A percentile compares a stretch with the other conserved stretches of the same genome.
phyloP scores from a whole-genome alignment of 2,797 vertebrate species.

The Apodemus agrarius region DNA sequence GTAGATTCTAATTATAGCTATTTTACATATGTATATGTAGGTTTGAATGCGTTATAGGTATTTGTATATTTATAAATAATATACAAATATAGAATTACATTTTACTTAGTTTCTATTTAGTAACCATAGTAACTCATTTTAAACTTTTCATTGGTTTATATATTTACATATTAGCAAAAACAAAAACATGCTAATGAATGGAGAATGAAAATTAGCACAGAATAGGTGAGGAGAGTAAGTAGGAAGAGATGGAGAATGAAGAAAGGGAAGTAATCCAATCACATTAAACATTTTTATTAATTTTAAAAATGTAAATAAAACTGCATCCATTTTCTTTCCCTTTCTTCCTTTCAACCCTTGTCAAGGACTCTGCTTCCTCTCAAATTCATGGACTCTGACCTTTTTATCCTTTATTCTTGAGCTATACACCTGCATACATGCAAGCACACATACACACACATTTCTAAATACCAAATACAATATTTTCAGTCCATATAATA shows the following conservation, averaged over 20 bases:
- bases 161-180: not conserved
- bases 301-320: not conserved
- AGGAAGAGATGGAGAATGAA: not conserved
- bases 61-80: not conserved
- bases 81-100: not conserved
- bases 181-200: not conserved
- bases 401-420: not conserved
- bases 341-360: not conserved
- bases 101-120: too few species aligned
- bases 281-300: not conserved
- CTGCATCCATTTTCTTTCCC: not conserved
- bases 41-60: not conserved
- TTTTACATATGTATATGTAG: not conserved
- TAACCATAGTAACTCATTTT: too few species aligned
- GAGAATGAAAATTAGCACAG: not conserved
- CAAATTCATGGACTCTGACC: not conserved
- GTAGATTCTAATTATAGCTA: too few species aligned
- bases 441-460: not conserved
- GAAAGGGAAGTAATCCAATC: not conserved
- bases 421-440: not conserved
- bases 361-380: not conserved
- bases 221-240: not conserved
- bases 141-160: too few species aligned
- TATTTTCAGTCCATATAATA: not conserved
- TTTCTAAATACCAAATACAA: not conserved